These are phyloP conservation scores for Subanguina moxae DNA, from an alignment of 1,140 invertebrate genomes.

Conservation along the genomic window DNA sequence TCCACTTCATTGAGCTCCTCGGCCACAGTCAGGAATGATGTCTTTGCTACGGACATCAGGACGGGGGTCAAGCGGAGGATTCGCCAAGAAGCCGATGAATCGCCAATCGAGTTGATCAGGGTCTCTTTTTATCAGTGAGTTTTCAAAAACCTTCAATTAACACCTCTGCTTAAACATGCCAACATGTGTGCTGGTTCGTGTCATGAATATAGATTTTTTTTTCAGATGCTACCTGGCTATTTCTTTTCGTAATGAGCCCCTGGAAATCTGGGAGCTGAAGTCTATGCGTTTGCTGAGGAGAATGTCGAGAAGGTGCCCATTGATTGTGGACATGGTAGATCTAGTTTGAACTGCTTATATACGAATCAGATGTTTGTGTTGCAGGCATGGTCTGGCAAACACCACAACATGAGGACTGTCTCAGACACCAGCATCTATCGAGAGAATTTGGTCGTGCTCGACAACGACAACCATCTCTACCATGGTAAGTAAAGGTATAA, in stretches of 20 bases:
- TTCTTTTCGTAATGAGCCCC: slow-evolving; percentile 53
- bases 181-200: too few relatives aligned
- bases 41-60: slow-evolving; percentile 35
- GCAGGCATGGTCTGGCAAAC: slow-evolving; percentile 52
- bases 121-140: slow-evolving; percentile 56
- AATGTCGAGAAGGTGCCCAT: slow-evolving; percentile 53
- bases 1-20: slow-evolving; percentile 45
- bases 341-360: slow-evolving; percentile 4
- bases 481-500: too few relatives aligned
- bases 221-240: slow-evolving; percentile 56
- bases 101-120: slow-evolving; percentile 48
- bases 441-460: slow-evolving; percentile 57
- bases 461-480: slow-evolving; percentile 58
- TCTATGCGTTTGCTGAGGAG: slow-evolving; percentile 47
- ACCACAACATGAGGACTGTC: slow-evolving; percentile 49
- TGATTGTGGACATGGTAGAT: slow-evolving; percentile 56
- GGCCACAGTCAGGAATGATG: slow-evolving; percentile 42
- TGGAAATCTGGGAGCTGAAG: slow-evolving; percentile 58
- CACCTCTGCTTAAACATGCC: neutral
- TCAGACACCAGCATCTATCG: slow-evolving; percentile 42
- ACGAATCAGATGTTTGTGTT: slow-evolving; percentile 7
- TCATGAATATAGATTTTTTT: too few relatives aligned
- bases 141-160: neutral
- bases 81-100: slow-evolving; percentile 55
- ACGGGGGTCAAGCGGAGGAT: slow-evolving; percentile 37